Evolutionary conservation across 2,888 invertebrate species (phyloP).

Genomic region (Clistopyga incitator): DNA sequence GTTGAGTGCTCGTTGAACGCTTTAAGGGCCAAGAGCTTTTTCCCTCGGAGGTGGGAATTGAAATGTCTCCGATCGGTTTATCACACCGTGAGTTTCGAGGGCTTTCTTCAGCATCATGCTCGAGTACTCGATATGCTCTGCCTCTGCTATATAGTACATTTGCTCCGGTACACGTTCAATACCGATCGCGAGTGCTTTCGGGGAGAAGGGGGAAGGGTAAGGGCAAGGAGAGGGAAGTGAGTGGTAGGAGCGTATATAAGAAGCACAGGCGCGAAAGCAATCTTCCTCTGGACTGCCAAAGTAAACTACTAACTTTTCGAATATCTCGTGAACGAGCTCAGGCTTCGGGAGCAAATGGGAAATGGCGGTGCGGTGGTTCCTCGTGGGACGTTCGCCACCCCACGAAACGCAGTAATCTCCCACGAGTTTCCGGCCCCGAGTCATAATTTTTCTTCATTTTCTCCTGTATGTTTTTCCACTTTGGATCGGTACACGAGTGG

Average conservation of each 20-base stretch:
- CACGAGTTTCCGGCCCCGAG: neutral
- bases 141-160: neutral
- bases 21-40: slow-evolving; percentile 20
- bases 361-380: slow-evolving; percentile 3
- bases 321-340: slow-evolving; percentile 67
- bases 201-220: neutral
- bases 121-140: slow-evolving; percentile 15
- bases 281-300: slow-evolving; percentile 65
- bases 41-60: slow-evolving; percentile 26
- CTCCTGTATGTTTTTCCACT: neutral
- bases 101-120: slow-evolving; percentile 17
- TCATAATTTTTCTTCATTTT: neutral
- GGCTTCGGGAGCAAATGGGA: slow-evolving; percentile 39
- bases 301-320: slow-evolving; percentile 73
- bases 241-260: slow-evolving; percentile 22
- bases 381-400: slow-evolving; percentile 14
- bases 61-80: slow-evolving; percentile 45
- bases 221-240: neutral
- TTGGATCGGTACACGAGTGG: neutral
- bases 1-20: slow-evolving; percentile 28
- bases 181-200: slow-evolving; percentile 33
- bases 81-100: slow-evolving; percentile 32
- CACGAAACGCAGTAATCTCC: slow-evolving; percentile 34
- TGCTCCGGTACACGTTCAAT: slow-evolving; percentile 34
- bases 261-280: slow-evolving; percentile 72